phyloP scores from a whole-genome alignment of 2,888 invertebrate genomes.

The Dysmachus trigonus region DNA sequence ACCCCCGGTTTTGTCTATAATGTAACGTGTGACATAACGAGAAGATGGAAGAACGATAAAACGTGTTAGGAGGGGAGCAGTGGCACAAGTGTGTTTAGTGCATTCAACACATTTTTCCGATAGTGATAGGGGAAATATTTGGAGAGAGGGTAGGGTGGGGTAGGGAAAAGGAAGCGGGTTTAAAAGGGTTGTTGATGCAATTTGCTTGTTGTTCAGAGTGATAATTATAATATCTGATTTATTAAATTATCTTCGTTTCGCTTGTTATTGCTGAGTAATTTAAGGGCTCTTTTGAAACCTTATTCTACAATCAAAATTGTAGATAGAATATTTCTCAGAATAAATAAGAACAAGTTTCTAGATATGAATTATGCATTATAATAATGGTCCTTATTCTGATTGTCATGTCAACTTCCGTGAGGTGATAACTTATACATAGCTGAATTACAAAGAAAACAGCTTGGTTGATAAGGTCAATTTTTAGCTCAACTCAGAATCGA shows the following conservation, averaged over 20 bases:
- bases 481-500: too few relatives aligned
- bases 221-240: background rate
- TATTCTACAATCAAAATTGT: too few relatives aligned
- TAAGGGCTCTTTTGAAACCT: too few relatives aligned
- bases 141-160: background rate
- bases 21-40: conserved; percentile 7
- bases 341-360: too few relatives aligned
- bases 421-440: too few relatives aligned
- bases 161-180: background rate
- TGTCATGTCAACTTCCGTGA: too few relatives aligned
- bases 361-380: too few relatives aligned
- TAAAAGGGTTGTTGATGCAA: background rate
- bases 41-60: background rate
- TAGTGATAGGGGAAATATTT: background rate
- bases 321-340: too few relatives aligned
- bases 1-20: background rate
- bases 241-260: background rate
- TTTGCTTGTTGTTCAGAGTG: background rate
- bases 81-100: background rate
- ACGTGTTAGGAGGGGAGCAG: background rate
- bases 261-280: background rate
- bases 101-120: background rate
- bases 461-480: too few relatives aligned
- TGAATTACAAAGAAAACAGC: too few relatives aligned
- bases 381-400: too few relatives aligned